Percentiles rank a stretch among this genome's conserved stretches.
Conservation (phyloP, 92 coral and sea anemone genomes). For the Umimayanthus kanabou region DNA sequence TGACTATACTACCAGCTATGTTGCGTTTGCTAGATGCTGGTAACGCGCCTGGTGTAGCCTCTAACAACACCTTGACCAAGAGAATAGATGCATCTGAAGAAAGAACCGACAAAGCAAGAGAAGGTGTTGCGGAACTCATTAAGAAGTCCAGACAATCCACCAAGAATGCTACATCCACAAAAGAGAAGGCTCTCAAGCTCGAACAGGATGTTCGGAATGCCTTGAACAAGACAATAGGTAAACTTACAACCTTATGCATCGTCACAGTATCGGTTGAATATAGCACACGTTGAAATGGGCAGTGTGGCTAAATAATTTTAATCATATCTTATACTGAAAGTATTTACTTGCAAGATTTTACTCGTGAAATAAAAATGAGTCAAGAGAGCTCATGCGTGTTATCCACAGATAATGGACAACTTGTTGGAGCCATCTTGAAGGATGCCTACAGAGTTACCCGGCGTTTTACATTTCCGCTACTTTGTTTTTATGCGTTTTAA, state of each 20-base stretch:
- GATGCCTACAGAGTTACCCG: too few species aligned
- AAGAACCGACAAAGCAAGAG: not conserved
- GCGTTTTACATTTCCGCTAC: too few species aligned
- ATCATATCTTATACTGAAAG: too few species aligned
- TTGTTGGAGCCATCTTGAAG: too few species aligned
- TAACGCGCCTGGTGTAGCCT: not conserved
- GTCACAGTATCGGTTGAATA: not conserved
- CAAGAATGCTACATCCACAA: slow-evolving; percentile 55
- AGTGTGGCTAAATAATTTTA: too few species aligned
- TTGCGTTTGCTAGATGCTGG: not conserved
- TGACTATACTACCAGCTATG: not conserved
- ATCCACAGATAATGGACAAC: too few species aligned
- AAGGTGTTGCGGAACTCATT: not conserved
- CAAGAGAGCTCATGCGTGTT: too few species aligned
- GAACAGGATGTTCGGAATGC: slow-evolving; percentile 73
- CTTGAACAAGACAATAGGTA: slow-evolving; percentile 73
- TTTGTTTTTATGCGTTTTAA: too few species aligned
- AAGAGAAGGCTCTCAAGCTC: slow-evolving; percentile 64
- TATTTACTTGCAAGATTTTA: too few species aligned
- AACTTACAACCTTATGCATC: not conserved
- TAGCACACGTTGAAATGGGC: not conserved
- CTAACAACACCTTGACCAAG: slow-evolving; percentile 13
- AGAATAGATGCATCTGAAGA: slow-evolving; percentile 1
- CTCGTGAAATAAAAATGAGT: too few species aligned
- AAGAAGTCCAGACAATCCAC: slow-evolving; percentile 50